These are phyloP conservation scores for Helicoverpa armigera DNA, from an alignment of 1,140 invertebrate species.

Conservation along the genomic window DNA sequence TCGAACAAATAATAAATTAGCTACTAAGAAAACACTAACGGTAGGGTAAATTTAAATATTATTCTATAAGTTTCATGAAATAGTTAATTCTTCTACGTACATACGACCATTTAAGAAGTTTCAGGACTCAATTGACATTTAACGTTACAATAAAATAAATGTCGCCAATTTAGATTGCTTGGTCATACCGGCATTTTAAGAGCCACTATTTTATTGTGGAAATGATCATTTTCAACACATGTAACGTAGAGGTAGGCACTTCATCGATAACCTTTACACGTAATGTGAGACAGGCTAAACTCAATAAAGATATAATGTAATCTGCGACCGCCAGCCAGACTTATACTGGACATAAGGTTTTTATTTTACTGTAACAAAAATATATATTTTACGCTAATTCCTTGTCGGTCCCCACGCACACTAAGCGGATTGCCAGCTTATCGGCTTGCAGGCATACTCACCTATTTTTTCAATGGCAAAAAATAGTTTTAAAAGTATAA, in stretches of 20 bases:
- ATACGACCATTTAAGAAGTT: background rate
- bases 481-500: constrained; percentile 76
- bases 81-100: constrained; percentile 13
- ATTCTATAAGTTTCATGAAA: constrained; percentile 13
- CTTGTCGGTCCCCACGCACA: constrained; percentile 66
- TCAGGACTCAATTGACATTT: constrained; percentile 9
- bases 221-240: constrained; percentile 7
- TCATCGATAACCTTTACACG: constrained; percentile 20
- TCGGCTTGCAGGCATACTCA: constrained; percentile 76
- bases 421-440: constrained; percentile 85
- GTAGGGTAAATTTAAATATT: constrained; percentile 4
- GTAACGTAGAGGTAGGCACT: background rate
- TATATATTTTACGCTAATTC: constrained; percentile 81
- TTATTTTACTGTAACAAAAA: constrained; percentile 45
- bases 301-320: constrained; percentile 30
- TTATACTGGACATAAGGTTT: constrained; percentile 14
- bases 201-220: constrained; percentile 6
- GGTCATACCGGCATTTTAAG: background rate
- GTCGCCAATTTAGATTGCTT: background rate
- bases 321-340: constrained; percentile 23
- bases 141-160: constrained; percentile 7
- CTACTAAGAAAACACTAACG: background rate
- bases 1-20: constrained; percentile 8
- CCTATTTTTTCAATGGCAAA: constrained; percentile 80
- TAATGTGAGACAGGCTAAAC: constrained; percentile 24